Conservation (phyloP, 2,113 vertebrate genomes). For the Odobenus rosmarus region DNA sequence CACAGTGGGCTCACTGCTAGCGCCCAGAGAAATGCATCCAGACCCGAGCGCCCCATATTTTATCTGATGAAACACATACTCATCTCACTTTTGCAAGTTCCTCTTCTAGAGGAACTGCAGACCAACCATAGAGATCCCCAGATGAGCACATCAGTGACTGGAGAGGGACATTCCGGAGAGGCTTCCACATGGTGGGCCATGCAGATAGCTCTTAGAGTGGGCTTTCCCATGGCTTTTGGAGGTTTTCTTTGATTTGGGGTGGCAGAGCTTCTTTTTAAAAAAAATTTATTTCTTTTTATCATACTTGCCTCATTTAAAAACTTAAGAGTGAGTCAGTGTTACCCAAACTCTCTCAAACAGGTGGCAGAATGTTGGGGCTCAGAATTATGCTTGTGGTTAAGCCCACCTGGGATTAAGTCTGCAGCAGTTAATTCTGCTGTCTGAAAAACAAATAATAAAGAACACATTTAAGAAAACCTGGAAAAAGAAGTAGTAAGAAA, state of each 20-base stretch:
- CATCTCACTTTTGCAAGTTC: neutral
- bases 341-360: neutral
- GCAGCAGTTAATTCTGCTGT: neutral
- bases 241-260: neutral
- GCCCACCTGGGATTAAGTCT: neutral
- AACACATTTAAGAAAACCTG: neutral
- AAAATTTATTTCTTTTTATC: neutral
- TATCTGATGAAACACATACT: neutral
- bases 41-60: neutral
- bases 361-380: neutral
- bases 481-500: neutral
- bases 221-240: neutral
- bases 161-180: neutral
- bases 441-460: conserved; percentile 36
- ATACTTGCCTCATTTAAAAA: neutral
- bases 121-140: neutral
- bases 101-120: neutral
- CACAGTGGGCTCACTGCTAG: neutral
- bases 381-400: neutral
- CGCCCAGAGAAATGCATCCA: neutral
- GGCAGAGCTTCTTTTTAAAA: neutral
- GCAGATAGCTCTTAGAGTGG: neutral
- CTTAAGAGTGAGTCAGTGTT: neutral
- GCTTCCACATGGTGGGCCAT: rapidly evolving
- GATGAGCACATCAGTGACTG: rapidly evolving